phyloP scores from a whole-genome alignment of 2,113 vertebrate genomes.

The Pardalotus punctatus region DNA sequence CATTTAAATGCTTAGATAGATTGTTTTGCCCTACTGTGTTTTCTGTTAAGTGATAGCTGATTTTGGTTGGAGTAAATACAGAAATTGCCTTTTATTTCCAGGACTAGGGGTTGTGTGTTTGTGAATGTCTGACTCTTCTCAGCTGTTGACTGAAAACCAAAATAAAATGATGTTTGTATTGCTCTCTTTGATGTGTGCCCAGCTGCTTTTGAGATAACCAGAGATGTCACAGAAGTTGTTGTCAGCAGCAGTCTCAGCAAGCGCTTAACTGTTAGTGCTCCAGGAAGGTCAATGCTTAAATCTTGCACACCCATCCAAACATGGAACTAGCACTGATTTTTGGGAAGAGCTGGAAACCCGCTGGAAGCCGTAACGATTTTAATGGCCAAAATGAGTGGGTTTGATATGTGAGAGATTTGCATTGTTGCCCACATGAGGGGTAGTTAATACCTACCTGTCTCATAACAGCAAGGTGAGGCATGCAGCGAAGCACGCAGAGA shows the following conservation, averaged over 20 bases:
- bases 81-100: not conserved
- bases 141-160: not conserved
- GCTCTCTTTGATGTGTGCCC: not conserved
- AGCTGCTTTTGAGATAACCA: conserved; percentile 9
- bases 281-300: not conserved
- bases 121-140: not conserved
- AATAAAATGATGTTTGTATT: not conserved
- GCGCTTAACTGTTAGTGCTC: not conserved
- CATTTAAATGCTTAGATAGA: not conserved
- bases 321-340: not conserved
- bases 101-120: not conserved
- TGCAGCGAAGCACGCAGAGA: not conserved
- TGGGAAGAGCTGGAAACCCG: not conserved
- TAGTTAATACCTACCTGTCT: not conserved
- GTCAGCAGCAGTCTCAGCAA: not conserved
- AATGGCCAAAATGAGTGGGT: not conserved
- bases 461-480: not conserved
- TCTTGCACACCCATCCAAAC: not conserved
- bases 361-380: not conserved
- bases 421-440: not conserved
- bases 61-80: not conserved
- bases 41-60: not conserved
- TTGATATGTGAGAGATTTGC: not conserved
- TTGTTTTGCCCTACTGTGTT: not conserved
- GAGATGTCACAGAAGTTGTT: conserved; percentile 1